Base-by-base conservation (phyloP, 2,113 vertebrate species). In the Poecilia latipinna region DNA sequence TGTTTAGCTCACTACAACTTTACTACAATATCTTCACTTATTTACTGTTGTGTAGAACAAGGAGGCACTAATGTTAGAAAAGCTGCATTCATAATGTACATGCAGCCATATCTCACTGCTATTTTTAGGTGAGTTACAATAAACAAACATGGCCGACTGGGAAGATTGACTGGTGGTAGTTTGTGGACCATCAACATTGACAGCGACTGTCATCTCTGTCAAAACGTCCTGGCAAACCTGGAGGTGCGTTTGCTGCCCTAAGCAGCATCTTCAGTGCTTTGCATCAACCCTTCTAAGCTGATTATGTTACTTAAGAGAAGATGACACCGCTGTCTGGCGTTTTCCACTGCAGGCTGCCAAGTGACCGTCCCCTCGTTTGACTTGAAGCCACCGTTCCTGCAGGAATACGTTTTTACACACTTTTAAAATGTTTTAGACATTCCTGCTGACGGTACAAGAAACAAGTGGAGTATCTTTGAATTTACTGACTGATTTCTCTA, bases 261-360 rank as follows among this genome's bases (percentile, higher is more conserved):
- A 76, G 74, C 77, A 48, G 66, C 85, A 74, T 87, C 83, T 33
- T 64, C 78, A 3, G 64, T 66, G 80, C 83, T 81, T 80, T 80
- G 87, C 87, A 79, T 79, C 85, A 32, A 80, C 71, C 69, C 72
- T 28, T 77, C 82, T 90, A 90, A 92, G 86, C 88, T 75, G 83
- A 94, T 94, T 92, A 91, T 83, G 86, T 93, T 89, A 89, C 88
- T 88, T 69, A 86, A 88, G 71, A 84, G 88, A 88, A 89, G 89
- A 90, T 67, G 85, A 92, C 86, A 90, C 89, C 82, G 24, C 68
- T 22, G 84, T 84, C 81, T 74, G 82, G 75, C 74, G 84, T 84
- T 90, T 48, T 92, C 89, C 90, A 85, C 86, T 66, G 12, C 77
- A 7, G 15, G 28, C 71, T 87, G 88, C 88, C 88, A 88, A 81